Conservation (phyloP, 2,113 vertebrate species). For the Synchiropus splendidus region DNA sequence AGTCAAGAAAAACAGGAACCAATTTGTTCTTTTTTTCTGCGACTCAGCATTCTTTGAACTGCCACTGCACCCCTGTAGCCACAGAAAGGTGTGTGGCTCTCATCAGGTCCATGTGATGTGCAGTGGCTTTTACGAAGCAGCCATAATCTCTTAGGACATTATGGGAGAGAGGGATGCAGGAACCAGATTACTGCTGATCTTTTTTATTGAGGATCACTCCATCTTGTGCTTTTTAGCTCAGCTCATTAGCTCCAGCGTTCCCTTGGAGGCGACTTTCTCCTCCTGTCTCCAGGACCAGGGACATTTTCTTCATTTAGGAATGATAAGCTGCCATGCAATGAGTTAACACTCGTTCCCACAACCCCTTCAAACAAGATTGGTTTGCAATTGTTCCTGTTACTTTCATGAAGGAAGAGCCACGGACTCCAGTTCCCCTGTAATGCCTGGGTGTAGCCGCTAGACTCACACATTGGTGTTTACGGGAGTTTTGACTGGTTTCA, state of each 20-base stretch:
- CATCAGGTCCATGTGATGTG: conserved; percentile 47
- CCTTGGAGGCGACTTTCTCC: conserved; percentile 24
- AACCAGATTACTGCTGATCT: conserved; percentile 53
- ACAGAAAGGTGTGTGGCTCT: conserved; percentile 41
- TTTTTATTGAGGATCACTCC: conserved; percentile 62
- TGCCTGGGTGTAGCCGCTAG: too few species aligned
- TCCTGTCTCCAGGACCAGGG: conserved; percentile 26
- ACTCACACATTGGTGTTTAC: too few species aligned
- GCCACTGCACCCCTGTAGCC: conserved; percentile 22
- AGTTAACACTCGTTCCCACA: too few species aligned
- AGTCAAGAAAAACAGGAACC: conserved; percentile 3
- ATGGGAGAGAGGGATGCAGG: conserved; percentile 30
- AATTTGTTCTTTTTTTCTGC: conserved; percentile 8
- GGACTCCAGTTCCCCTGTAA: too few species aligned
- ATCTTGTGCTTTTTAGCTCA: conserved; percentile 60
- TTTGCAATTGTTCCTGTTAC: too few species aligned
- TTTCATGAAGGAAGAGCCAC: too few species aligned
- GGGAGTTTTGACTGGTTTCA: too few species aligned
- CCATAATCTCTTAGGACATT: conserved; percentile 52
- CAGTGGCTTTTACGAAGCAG: conserved; percentile 33
- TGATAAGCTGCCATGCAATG: conserved; percentile 15
- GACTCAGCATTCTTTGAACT: conserved; percentile 33
- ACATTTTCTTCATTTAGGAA: conserved; percentile 25
- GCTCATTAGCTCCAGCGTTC: conserved; percentile 44
- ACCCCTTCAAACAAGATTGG: too few species aligned